Base-by-base conservation (phyloP, 2,888 invertebrate genomes). In the Cryptus viduatorius region DNA sequence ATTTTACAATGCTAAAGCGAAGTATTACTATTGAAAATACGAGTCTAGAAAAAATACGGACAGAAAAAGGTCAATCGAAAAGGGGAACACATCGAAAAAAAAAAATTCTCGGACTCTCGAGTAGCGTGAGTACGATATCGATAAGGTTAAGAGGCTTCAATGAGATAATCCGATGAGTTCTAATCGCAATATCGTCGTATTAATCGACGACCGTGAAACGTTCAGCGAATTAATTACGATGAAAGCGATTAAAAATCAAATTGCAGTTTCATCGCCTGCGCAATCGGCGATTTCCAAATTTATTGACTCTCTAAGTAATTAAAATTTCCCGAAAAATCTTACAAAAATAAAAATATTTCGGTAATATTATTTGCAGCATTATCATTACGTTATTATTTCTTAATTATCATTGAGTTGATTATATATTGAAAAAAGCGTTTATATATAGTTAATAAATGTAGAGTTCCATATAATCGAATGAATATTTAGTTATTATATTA, bases 11-110 rank as follows among this genome's bases (percentile, higher is more conserved):
- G 53, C 46, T 24, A 14, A 61, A 16, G 3, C 16, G 64, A 50
- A 24, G 42, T 46, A 61, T 71, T 29, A 14, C 67, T 61, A 64
- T 61, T 46, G 73, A 24, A 8, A 44, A 29, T 59, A 46, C 42
- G 42, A 24, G 53, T n/a, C n/a, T n/a, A n/a, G n/a, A n/a, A n/a
- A n/a, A n/a, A n/a, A n/a, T n/a, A n/a, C n/a, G 64, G 37, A 64
- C 64, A 42, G 31, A 12, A 79, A 71, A 79, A 71, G 64, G 16
- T 72, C 65, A 44, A 29, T n/a, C 59, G 59, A 29, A 65, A 79
- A 16, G 72, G 53, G 64, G 37, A 53, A 42, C 37, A 24, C 71
- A 3, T 24, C 3, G 24, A 24, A 24, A 14, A 12, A n/a, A 44
- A 67, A 42, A 44, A 29, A 24, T 10, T 10, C 56, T 56, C 19